Evolutionary conservation across 2,113 vertebrate genomes (phyloP).

Genomic region (Struthidea cinerea): DNA sequence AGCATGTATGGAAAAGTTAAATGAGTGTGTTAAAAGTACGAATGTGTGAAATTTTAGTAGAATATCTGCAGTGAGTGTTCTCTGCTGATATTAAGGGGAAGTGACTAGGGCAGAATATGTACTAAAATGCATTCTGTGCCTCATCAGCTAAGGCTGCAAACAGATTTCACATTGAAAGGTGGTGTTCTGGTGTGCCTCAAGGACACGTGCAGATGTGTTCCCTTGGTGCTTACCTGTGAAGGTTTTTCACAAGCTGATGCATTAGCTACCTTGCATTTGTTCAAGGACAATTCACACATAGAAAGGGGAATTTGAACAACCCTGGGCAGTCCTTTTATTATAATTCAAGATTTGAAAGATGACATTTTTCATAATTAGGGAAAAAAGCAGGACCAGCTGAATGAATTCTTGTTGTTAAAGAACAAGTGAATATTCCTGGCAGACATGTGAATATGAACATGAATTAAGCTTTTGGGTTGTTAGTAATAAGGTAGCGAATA

Average conservation of each 20-base stretch:
- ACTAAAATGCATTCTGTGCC: background rate
- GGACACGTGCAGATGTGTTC: background rate
- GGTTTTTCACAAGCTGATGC: background rate
- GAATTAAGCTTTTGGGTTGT: background rate
- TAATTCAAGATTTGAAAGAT: constrained; percentile 34
- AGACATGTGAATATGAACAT: background rate
- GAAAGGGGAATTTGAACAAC: background rate
- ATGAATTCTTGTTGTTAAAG: constrained; percentile 1
- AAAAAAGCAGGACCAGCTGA: constrained; percentile 21
- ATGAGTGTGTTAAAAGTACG: background rate
- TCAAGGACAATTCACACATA: constrained; percentile 39
- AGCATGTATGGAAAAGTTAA: background rate
- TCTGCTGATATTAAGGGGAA: background rate
- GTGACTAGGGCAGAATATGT: background rate
- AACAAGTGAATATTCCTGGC: constrained; percentile 25
- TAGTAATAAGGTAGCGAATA: background rate
- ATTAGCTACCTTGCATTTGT: background rate
- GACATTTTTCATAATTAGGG: constrained; percentile 57
- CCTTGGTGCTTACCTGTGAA: background rate
- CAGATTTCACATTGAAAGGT: background rate
- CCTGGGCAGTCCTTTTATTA: background rate
- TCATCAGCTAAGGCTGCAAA: background rate
- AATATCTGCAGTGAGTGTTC: background rate
- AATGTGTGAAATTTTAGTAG: background rate
- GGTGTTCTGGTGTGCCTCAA: background rate